Evolutionary conservation across 2,888 invertebrate genomes (phyloP).

Genomic region (Meandrusa payeni): DNA sequence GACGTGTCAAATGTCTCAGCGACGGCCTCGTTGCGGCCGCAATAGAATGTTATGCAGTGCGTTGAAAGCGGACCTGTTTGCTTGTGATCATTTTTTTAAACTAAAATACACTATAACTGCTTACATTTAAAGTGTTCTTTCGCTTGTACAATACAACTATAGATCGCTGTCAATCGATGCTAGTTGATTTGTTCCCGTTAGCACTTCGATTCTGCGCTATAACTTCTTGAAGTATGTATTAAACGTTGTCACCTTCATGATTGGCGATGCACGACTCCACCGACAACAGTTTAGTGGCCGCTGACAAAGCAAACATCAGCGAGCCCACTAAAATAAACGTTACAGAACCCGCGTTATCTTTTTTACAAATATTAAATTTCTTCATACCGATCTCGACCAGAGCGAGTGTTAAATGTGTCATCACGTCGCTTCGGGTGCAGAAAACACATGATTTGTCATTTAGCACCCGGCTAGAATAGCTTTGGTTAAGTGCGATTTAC

Average conservation of each 20-base stretch:
- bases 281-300: conserved; percentile 39
- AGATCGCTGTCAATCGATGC: conserved; percentile 58
- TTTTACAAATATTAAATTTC: conserved; percentile 46
- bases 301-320: conserved; percentile 46
- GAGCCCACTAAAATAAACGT: conserved; percentile 35
- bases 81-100: conserved; percentile 41
- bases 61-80: conserved; percentile 69
- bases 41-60: conserved; percentile 66
- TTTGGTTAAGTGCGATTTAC: conserved; percentile 18
- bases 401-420: conserved; percentile 43
- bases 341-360: conserved; percentile 35
- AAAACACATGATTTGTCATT: conserved; percentile 46
- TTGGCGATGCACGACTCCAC: conserved; percentile 62
- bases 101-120: conserved; percentile 42
- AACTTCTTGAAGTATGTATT: conserved; percentile 64
- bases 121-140: conserved; percentile 34
- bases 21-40: conserved; percentile 62
- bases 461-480: conserved; percentile 30
- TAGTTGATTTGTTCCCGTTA: conserved; percentile 76
- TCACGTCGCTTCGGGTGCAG: conserved; percentile 42
- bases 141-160: conserved; percentile 34
- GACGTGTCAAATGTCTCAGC: conserved; percentile 74
- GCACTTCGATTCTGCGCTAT: conserved; percentile 56
- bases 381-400: conserved; percentile 27
- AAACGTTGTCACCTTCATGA: conserved; percentile 59